Evolutionary conservation across 1,140 invertebrate species (phyloP).

Genomic region (Tetramorium parvispinum): DNA sequence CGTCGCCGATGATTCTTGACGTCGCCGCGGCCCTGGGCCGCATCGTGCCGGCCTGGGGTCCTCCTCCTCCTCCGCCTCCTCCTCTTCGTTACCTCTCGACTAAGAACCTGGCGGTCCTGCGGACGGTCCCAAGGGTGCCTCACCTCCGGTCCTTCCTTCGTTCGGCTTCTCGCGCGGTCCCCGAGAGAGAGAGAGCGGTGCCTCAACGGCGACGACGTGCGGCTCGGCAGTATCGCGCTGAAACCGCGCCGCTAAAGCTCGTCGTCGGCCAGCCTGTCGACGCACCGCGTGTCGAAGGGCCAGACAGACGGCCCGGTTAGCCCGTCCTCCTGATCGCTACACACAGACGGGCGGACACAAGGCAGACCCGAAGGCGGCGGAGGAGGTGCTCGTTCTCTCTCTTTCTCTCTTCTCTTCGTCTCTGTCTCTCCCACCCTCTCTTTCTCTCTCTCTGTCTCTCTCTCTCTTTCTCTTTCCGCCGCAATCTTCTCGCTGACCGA

Average conservation of each 20-base stretch:
- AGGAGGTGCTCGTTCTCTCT: conserved; percentile 61
- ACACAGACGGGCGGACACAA: conserved; percentile 60
- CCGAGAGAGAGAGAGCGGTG: conserved; percentile 26
- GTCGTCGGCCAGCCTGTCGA: conserved; percentile 68
- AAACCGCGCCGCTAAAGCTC: conserved; percentile 23
- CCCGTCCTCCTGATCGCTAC: conserved; percentile 70
- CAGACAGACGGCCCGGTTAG: conserved; percentile 72
- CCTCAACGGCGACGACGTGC: conserved; percentile 52
- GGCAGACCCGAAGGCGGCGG: conserved; percentile 64
- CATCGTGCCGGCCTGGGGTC: conserved; percentile 62
- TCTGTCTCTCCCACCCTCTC: conserved; percentile 28
- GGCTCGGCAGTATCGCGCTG: conserved; percentile 41
- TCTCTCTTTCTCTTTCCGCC: conserved; percentile 1
- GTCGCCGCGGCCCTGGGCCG: conserved; percentile 73
- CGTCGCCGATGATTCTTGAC: conserved; percentile 38
- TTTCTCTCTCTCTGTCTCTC: neutral
- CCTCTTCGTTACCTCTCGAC: conserved; percentile 14
- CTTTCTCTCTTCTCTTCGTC: conserved; percentile 3
- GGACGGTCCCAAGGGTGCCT: conserved; percentile 3
- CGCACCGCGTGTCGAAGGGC: conserved; percentile 72
- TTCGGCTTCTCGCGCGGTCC: neutral
- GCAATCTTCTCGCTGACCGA: neutral
- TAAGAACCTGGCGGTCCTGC: neutral
- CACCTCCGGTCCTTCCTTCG: neutral
- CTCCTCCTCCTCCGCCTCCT: conserved; percentile 52